Evolutionary conservation across 2,113 vertebrate genomes (phyloP), one percentile per base, ranked within the genome.

Genomic region (Gallinago paraguaiae): DNA sequence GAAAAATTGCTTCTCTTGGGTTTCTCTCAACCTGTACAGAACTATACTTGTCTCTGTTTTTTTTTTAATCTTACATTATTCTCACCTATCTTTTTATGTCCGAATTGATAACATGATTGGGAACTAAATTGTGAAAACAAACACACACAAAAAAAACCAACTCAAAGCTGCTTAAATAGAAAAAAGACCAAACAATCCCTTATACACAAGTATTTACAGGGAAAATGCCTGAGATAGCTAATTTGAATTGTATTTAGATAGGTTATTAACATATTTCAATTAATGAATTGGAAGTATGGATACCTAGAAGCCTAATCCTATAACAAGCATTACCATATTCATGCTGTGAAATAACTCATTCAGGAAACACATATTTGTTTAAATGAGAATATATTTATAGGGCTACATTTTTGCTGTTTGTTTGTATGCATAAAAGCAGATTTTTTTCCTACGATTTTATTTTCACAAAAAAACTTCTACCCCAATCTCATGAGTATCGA

Each of bases 401-500:
- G 20, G 48, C 10, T 31, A 31, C 17, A 37, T 16, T 87, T 92
- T 13, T 24, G 14, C 50, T 30, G 16, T 19, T 9, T 25, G 16
- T 23, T 16, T 19, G 6, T 25, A 24, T 3, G 9, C 8, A 27
- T 31, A n/a, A 50, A 56, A 59, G 25, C 11, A 22, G 35, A 25
- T 30, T 64, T 57, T 63, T 68, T 33, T 20, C 8, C 33, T n/a
- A 33, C 2, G 2, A 64, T 77, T 70, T 59, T 57, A 30, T 70
- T 69, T 51, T 51, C 56, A 57, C 33, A 18, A 68, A 35, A 67
- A 70, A 31, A 8, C 4, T 31, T 53, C 30, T 17, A 46, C 39
- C 9, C 20, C 12, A 9, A 28, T 41, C 22, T 7, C 13, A 23
- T 8, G 28, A 33, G 18, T 13, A 37, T 12, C 3, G 0, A 50